Percentiles rank a stretch among this genome's conserved stretches.
phyloP scores from a whole-genome alignment of 2,113 vertebrate species.

The Dolichotis patagonum region DNA sequence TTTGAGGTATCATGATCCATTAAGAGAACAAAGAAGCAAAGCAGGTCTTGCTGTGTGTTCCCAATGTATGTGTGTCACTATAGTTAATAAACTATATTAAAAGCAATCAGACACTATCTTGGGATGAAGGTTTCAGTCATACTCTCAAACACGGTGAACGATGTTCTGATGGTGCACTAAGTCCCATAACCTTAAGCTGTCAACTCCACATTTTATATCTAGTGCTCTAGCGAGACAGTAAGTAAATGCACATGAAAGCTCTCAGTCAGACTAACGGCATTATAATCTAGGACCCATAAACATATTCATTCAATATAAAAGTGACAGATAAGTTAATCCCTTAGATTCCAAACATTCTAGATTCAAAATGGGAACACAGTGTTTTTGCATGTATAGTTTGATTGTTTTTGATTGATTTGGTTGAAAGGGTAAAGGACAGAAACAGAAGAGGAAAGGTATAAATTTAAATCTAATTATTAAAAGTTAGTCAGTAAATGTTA shows the following conservation, averaged over 20 bases:
- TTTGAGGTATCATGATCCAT: too few species aligned
- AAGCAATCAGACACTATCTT: neutral
- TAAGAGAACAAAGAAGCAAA: neutral
- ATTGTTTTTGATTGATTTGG: neutral
- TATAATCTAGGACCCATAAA: neutral
- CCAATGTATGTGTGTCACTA: neutral
- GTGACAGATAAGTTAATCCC: neutral
- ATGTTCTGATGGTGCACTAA: neutral
- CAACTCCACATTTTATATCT: neutral
- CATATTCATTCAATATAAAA: neutral
- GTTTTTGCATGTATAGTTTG: neutral
- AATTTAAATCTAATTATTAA: slow-evolving; percentile 32
- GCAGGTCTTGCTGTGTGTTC: neutral
- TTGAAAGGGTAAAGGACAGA: slow-evolving; percentile 1
- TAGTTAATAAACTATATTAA: neutral
- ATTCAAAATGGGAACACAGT: neutral
- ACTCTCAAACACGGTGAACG: neutral
- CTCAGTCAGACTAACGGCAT: neutral
- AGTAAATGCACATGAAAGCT: neutral
- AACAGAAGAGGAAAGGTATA: neutral
- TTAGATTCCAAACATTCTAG: neutral
- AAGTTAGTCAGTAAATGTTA: neutral
- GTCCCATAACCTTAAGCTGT: neutral
- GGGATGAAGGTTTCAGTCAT: neutral
- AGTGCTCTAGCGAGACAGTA: neutral